Base-by-base conservation (phyloP, 2,113 vertebrate genomes). In the Myiopsitta monachus region DNA sequence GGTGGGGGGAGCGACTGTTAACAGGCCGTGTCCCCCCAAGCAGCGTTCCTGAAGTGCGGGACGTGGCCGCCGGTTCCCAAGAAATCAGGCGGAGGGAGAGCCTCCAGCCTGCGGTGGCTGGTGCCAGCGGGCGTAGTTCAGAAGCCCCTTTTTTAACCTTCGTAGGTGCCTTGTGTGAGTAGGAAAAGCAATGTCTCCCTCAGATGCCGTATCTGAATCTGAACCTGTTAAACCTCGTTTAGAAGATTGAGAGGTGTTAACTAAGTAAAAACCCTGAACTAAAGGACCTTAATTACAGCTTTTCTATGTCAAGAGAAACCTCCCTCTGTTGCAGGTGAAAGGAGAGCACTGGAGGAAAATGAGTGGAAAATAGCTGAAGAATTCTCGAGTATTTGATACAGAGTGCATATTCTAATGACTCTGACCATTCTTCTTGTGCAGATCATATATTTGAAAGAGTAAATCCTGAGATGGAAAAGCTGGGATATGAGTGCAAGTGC, bases 371-470 rank as follows among this genome's bases (percentile, higher is more conserved):
- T 12, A 61, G 6, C 7, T 28, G 11, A 51, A 14, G 7, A 8
- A 9, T 64, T 57, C 12, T n/a, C 1, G 39, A 11, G 28, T 38
- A 5, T 54, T 23, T 31, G 30, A 4, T 61, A 33, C 21, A 28
- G 19, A 0, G 8, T 24, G 6, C 0, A 0, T 43, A 2, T 75
- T 68, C 28, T 88, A 6, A 81, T 22, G 51, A 24, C 28, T 76
- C 28, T 75, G 43, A 55, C 43, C 3, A 0, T 82, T 91, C 41
- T 67, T 69, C 19, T 54, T 78, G 76, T 55, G 46, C 96, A 99
- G 99, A 99, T 98, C 98, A 99, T 67, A 99, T 99, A 94, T 99
- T 99, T 98, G 99, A 99, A 67, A 99, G 98, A 88, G 93, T 99
- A 77, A 97, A 55, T 41, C 98, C 98, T 8, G 98, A 98, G 55